Base-by-base conservation (phyloP, 1,140 invertebrate species). In the Drosophila baimaii region DNA sequence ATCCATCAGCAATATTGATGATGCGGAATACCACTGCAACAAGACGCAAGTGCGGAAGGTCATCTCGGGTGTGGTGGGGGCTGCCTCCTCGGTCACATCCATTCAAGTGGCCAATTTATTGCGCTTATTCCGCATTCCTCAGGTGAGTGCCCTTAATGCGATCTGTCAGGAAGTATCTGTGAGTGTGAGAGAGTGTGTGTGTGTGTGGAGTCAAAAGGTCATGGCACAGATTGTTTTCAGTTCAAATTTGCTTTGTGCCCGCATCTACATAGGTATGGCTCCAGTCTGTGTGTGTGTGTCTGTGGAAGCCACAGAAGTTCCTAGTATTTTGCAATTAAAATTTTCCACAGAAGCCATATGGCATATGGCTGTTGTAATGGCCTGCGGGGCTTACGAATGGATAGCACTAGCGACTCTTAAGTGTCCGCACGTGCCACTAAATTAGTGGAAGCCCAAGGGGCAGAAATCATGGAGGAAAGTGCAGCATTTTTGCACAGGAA, bases 31-130 rank as follows among this genome's bases (percentile, higher is more conserved):
- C 90, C 95, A 96, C 76, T 98, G 98, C 93, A 97, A 97, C 68
- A 96, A 96, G 72, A 96, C 96, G 1, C 95, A 96, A 65, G 94
- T 97, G 51, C 93, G 96, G 37, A 97, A 98, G 92, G 96, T 98
- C 15, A 98, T 99, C 78, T 97, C 97, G 4, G 98, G 98, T 0
- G 98, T 99, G 6, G 96, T 99, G n/a, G 98, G 97, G 4, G 98
- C 98, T 5, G 97, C 98, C 1, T 98, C 97, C 46, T 98, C 97
- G 80, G 97, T 98, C 39, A 99, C 98, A 13, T 98, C 97, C 5
- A 98, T 99, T 72, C 97, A 98, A 94, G 98, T 99, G 21, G 98
- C 98, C 37, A 99, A 98, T 94, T 94, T 99, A 49, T 93, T 99
- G 41, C 94, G 98, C 43, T 95, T 99, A 7, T 99, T 99, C 92